Base-by-base conservation (phyloP, 2,797 vertebrate species). In the Spatula clypeata region DNA sequence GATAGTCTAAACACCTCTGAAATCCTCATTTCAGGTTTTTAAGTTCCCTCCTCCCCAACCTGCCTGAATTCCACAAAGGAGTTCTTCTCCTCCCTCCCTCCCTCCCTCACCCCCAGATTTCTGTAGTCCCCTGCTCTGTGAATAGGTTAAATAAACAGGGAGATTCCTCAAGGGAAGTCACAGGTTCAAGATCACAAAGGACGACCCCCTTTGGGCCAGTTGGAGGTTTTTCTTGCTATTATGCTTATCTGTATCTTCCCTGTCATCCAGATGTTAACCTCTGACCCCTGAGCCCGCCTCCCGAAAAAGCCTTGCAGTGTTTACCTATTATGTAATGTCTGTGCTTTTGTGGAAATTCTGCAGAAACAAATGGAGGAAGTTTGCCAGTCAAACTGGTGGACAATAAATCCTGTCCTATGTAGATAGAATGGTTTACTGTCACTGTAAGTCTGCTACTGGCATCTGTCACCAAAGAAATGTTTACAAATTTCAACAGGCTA, bases 361-460 rank as follows among this genome's bases (percentile, higher is more conserved):
- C 86, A 85, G 98, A 98, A 98, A 98, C 98, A 98, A 98, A 98
- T 38, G 97, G 98, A 98, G 98, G 98, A 98, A 98, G 97, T 98
- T 97, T 97, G 97, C 95, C 95, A 97, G 97, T 97, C 97, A 97
- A 97, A 94, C 3, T 83, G 89, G 93, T 85, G 95, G 96, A 97
- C 97, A 97, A 98, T 98, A 98, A 98, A 98, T 98, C 97, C 97
- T 98, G 96, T 90, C 80, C 90, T 53, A 42, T 92, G 94, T 80
- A 95, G 97, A 97, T 71, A 97, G 90, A 97, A 86, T 23, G 36
- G 62, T 91, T 96, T 97, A 95, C 97, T 96, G 92, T 97, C 97
- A 94, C 94, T 91, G 55, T 89, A 97, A 96, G 90, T 62, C 76
- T 83, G 82, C 81, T 88, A 86, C 88, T 92, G 93, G 96, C 91